Evolutionary conservation across 2,888 invertebrate species (phyloP), one percentile per base, ranked within the genome.

Genomic region (Ichneumon xanthorius): DNA sequence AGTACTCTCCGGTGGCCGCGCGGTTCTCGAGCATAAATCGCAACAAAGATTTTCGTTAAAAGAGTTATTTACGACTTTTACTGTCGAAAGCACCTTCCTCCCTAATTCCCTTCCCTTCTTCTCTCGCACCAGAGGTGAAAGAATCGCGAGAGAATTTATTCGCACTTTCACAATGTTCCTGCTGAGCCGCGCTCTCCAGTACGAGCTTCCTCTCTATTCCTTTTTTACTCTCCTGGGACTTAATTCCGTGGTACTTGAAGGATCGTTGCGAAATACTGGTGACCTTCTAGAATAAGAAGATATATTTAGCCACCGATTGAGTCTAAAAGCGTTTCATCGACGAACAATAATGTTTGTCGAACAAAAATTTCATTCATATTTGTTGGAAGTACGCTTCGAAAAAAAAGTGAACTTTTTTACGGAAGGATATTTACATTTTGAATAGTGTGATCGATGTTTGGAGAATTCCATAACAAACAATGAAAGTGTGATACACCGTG

Each of bases 41-140:
- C 92, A 92, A 92, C 92, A 92, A 92, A 92, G 92, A 92, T 92
- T 92, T 92, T 91, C 91, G 92, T 91, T 91, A 91, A 92, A 91
- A 92, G 92, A 92, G 92, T 92, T 92, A 93, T 93, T 93, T 93
- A 93, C 90, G 92, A 80, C 83, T 80, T 55, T 70, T 45, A 48
- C 79, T 58, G 45, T 33, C 33, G 63, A 83, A 65, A 30, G 58
- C 77, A 80, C 71, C 14, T 0, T 65, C 68, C 77, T 82, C 14
- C 79, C 63, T 71, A 77, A 82, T 82, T 86, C 73, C 73, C 65
- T 68, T 50, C 45, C 73, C 58, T 71, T 61, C 53, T 30, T 50
- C 53, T 30, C 67, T 55, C 68, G 14, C 73, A 48, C 16, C 73
- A 72, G 71, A 73, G 45, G 50, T 55, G 73, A 70, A 26, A 68